phyloP scores from a whole-genome alignment of 2,113 vertebrate species.

The Platichthys stellatus region DNA sequence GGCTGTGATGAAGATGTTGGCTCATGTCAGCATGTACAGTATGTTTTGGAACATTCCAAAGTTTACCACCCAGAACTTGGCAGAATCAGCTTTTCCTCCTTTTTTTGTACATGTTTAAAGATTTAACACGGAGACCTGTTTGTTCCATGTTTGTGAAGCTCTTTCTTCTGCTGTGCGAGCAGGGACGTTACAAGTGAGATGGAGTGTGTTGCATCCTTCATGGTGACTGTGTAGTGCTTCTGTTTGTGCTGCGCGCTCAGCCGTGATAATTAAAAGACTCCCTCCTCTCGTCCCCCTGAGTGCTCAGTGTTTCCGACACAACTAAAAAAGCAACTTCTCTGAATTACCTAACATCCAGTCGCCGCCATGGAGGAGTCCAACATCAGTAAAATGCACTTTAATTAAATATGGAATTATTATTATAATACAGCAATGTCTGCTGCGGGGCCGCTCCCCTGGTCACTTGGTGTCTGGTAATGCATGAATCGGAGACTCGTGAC shows the following conservation, averaged over 20 bases:
- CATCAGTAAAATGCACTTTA: slow-evolving; percentile 13
- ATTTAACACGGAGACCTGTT: background rate
- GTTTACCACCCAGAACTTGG: background rate
- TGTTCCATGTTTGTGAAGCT: background rate
- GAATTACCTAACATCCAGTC: slow-evolving; percentile 10
- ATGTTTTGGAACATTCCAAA: no score
- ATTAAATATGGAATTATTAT: slow-evolving; percentile 24
- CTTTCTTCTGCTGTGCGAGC: background rate
- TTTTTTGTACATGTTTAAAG: background rate
- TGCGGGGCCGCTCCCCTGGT: background rate
- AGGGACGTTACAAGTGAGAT: slow-evolving; percentile 11
- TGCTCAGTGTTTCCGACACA: slow-evolving; percentile 32
- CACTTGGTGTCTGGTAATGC: slow-evolving; percentile 1
- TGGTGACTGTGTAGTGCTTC: slow-evolving; percentile 32
- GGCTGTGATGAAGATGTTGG: no score
- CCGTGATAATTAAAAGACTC: slow-evolving; percentile 66
- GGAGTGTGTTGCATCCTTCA: slow-evolving; percentile 24
- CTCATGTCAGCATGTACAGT: no score
- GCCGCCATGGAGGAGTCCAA: background rate
- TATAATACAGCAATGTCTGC: background rate
- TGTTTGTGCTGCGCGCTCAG: slow-evolving; percentile 54
- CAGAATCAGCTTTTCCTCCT: background rate
- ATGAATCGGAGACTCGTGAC: background rate
- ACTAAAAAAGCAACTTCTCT: slow-evolving; percentile 26
- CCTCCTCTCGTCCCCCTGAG: slow-evolving; percentile 24